Evolutionary conservation across 2,797 vertebrate genomes (phyloP).

Genomic region (Salmo trutta): DNA sequence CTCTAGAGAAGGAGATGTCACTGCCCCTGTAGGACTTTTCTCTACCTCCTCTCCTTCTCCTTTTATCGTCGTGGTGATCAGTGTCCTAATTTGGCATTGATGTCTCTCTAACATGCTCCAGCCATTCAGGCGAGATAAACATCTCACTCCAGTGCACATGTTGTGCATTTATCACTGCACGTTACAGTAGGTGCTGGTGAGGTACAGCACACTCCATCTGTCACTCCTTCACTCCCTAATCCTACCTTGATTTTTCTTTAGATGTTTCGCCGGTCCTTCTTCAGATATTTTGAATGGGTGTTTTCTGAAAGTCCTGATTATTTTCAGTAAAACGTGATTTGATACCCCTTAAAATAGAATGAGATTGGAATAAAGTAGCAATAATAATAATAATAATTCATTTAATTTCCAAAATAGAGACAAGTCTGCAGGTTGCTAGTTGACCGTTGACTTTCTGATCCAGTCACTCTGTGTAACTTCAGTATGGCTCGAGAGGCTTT

Average conservation of each 20-base stretch:
- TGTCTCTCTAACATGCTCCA: constrained; percentile 25
- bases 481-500: background rate
- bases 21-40: constrained; percentile 26
- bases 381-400: too few species aligned
- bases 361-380: too few species aligned
- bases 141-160: background rate
- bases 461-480: background rate
- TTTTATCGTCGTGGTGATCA: constrained; percentile 47
- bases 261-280: background rate
- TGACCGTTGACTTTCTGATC: background rate
- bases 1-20: constrained; percentile 34
- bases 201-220: background rate
- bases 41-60: constrained; percentile 40
- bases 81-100: constrained; percentile 64
- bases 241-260: background rate
- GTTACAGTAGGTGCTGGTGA: background rate
- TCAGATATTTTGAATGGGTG: background rate
- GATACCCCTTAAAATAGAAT: too few species aligned
- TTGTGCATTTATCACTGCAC: background rate
- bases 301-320: background rate
- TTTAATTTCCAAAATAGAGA: too few species aligned
- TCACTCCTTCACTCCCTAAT: background rate
- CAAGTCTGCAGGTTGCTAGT: background rate
- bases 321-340: too few species aligned
- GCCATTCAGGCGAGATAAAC: background rate